These are phyloP conservation scores for Cygnus olor DNA, from an alignment of 2,797 vertebrate genomes.

Conservation along the genomic window DNA sequence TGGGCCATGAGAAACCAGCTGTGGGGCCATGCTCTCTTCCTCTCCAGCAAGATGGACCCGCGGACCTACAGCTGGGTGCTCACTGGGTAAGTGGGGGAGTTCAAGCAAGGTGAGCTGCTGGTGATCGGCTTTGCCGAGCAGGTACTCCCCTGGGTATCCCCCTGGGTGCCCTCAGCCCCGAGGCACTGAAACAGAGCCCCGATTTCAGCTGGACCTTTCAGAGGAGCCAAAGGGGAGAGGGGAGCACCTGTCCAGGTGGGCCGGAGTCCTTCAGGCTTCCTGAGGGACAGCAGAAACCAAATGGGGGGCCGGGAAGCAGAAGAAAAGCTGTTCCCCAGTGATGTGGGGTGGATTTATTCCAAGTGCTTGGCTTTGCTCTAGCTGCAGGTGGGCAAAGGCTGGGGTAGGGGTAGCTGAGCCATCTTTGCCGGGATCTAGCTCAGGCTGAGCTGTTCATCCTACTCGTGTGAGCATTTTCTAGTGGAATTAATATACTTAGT, in stretches of 20 bases:
- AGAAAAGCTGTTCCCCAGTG: neutral
- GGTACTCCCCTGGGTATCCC: neutral
- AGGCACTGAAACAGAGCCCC: neutral
- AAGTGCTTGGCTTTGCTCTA: neutral
- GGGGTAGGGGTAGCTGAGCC: neutral
- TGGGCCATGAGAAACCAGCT: slow-evolving; percentile 89
- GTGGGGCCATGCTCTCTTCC: slow-evolving; percentile 94
- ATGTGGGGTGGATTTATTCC: neutral
- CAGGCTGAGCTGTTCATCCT: neutral
- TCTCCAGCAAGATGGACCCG: slow-evolving; percentile 93
- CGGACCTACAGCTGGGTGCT: slow-evolving; percentile 90
- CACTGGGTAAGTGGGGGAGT: slow-evolving; percentile 79
- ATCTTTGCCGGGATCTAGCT: neutral
- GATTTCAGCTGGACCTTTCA: neutral
- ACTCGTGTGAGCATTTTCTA: fast-evolving
- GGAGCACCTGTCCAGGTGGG: neutral
- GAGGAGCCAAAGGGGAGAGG: neutral
- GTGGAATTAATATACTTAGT: slow-evolving; percentile 9
- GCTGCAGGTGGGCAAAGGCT: neutral
- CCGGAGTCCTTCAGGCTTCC: neutral
- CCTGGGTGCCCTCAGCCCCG: neutral
- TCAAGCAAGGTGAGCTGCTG: neutral
- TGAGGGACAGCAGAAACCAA: neutral
- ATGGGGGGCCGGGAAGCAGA: neutral
- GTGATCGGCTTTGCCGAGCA: neutral